Conservation (phyloP, 2,888 invertebrate genomes). For the Andrena dorsata region DNA sequence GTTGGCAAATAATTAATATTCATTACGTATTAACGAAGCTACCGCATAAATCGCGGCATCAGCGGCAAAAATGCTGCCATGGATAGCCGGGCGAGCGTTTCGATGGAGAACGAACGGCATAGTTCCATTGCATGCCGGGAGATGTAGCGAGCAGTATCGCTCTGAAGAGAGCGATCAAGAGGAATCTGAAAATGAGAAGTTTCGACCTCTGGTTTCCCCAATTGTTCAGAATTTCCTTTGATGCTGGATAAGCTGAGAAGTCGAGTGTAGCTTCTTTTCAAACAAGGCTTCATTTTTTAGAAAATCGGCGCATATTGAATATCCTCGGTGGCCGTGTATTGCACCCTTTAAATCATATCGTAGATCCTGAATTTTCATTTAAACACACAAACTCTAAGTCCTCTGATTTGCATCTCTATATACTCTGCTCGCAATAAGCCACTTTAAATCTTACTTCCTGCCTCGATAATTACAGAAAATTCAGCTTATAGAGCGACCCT, state of each 20-base stretch:
- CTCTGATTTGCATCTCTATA: neutral
- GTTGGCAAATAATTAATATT: constrained; percentile 84
- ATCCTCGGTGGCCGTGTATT: no score
- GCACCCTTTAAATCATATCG: neutral
- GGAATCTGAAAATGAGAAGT: neutral
- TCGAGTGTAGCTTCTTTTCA: neutral
- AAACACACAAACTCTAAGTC: neutral
- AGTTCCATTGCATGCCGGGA: constrained; percentile 72
- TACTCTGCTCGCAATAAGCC: neutral
- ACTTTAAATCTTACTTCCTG: neutral
- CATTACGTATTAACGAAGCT: constrained; percentile 84
- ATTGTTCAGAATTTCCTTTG: no score
- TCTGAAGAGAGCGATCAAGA: constrained; percentile 3
- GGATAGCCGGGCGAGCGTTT: constrained; percentile 68
- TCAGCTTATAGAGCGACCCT: neutral
- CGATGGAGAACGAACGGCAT: constrained; percentile 44
- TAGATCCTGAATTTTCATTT: neutral
- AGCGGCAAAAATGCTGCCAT: constrained; percentile 70
- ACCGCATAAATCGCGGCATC: constrained; percentile 81
- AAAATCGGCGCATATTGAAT: neutral
- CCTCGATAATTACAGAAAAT: neutral
- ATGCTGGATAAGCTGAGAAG: neutral
- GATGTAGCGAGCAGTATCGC: constrained; percentile 78
- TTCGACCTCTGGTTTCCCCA: neutral
- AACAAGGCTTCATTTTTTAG: neutral